Evolutionary conservation across 2,797 vertebrate species (phyloP).

Genomic region (Muscicapa striata): DNA sequence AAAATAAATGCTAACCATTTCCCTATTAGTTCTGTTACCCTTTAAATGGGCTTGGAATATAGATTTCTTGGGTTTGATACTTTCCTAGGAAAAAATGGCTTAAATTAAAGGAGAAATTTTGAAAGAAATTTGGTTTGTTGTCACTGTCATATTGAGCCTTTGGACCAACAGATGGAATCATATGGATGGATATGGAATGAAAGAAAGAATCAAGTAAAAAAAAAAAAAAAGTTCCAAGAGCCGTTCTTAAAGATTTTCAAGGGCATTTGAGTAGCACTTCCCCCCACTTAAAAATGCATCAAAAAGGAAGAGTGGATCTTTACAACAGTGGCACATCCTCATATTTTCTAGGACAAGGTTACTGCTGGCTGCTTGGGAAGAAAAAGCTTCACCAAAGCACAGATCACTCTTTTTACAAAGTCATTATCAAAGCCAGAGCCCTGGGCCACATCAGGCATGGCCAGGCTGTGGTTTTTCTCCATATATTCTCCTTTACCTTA

Average conservation of each 20-base stretch:
- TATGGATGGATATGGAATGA: neutral
- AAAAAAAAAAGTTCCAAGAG: constrained; percentile 8
- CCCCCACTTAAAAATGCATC: constrained; percentile 7
- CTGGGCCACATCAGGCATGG: neutral
- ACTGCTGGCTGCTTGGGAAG: neutral
- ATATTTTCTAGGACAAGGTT: neutral
- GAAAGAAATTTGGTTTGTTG: neutral
- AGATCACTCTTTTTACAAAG: neutral
- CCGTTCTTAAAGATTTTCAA: neutral
- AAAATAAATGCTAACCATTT: neutral
- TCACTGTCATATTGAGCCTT: neutral
- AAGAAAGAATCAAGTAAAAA: neutral
- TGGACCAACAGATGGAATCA: neutral
- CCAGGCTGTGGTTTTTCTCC: neutral
- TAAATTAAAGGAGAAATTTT: neutral
- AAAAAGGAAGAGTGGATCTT: constrained; percentile 8
- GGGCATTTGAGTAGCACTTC: neutral
- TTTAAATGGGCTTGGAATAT: neutral
- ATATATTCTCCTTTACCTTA: neutral
- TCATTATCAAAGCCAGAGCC: neutral
- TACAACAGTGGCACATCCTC: neutral
- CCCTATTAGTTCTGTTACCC: neutral
- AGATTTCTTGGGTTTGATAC: neutral
- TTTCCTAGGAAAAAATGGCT: neutral
- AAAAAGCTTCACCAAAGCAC: neutral